Conservation (phyloP, 2,113 vertebrate genomes). For the Menura novaehollandiae region DNA sequence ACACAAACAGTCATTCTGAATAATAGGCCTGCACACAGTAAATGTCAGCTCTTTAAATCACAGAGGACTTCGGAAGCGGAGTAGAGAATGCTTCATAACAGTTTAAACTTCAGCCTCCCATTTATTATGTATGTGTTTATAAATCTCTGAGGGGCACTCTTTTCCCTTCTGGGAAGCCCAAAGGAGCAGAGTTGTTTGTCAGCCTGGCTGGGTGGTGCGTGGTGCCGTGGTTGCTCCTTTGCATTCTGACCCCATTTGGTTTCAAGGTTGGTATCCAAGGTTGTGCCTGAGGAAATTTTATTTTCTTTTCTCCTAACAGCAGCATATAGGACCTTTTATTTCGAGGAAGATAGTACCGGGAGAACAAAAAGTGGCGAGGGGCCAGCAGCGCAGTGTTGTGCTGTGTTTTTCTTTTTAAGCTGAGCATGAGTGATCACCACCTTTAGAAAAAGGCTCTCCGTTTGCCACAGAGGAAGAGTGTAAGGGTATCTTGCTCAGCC, state of each 20-base stretch:
- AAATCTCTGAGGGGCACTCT: slow-evolving; percentile 89
- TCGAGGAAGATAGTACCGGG: neutral
- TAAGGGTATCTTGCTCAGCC: slow-evolving; percentile 57
- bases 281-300: slow-evolving; percentile 59
- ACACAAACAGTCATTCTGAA: slow-evolving; percentile 99
- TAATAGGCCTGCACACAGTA: slow-evolving; percentile 92
- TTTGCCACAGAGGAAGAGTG: slow-evolving; percentile 53
- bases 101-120: slow-evolving; percentile 90
- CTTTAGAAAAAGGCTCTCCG: slow-evolving; percentile 44
- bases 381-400: neutral
- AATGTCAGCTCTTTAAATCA: slow-evolving; percentile 99
- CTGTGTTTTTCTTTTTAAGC: neutral
- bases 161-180: slow-evolving; percentile 79
- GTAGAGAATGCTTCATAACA: slow-evolving; percentile 88
- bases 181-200: slow-evolving; percentile 68
- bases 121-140: slow-evolving; percentile 98
- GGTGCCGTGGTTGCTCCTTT: slow-evolving; percentile 34
- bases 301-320: slow-evolving; percentile 35
- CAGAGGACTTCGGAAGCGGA: slow-evolving; percentile 76
- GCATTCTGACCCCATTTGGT: slow-evolving; percentile 50
- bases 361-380: neutral
- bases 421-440: slow-evolving; percentile 61
- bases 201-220: slow-evolving; percentile 45
- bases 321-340: slow-evolving; percentile 3
- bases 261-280: slow-evolving; percentile 69